Conservation (phyloP, 2,888 invertebrate species). For the Drosophila anomalata region DNA sequence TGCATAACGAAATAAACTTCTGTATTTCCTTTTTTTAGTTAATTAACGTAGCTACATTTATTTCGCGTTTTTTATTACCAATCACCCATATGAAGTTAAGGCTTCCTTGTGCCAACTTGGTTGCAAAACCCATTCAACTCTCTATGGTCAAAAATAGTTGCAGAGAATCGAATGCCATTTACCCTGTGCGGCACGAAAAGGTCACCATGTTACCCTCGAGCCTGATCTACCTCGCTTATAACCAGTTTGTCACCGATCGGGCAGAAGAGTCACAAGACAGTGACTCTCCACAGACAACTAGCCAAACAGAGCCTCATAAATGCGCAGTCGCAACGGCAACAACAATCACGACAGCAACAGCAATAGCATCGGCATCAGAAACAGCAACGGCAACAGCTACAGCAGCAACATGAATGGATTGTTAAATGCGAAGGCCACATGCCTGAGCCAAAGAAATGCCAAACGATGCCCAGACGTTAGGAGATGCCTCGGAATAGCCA, state of each 20-base stretch:
- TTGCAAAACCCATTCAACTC: not conserved
- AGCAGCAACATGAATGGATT: constrained; percentile 45
- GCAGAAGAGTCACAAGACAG: constrained; percentile 33
- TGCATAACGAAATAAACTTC: not conserved
- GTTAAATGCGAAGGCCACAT: constrained; percentile 70
- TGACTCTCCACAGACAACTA: constrained; percentile 29
- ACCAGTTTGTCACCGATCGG: constrained; percentile 46
- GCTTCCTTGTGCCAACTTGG: constrained; percentile 9
- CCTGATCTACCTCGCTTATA: constrained; percentile 31
- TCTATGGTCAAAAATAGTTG: not conserved
- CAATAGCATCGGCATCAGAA: constrained; percentile 25
- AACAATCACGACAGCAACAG: constrained; percentile 34
- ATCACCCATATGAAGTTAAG: constrained; percentile 8
- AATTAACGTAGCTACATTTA: constrained; percentile 9
- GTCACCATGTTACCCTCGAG: constrained; percentile 18
- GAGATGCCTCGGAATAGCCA: constrained; percentile 32
- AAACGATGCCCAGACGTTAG: constrained; percentile 37
- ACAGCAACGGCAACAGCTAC: constrained; percentile 33
- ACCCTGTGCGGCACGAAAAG: constrained; percentile 22
- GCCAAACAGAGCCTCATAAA: constrained; percentile 58
- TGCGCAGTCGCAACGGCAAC: constrained; percentile 68
- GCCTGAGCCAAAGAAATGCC: constrained; percentile 48
- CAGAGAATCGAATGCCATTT: constrained; percentile 17
- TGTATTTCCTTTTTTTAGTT: not conserved
- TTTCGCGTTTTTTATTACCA: not conserved